A percentile compares a stretch with the other conserved stretches of the same genome.
Conservation (phyloP, 2,113 vertebrate genomes). For the Leptocoma aspasia region DNA sequence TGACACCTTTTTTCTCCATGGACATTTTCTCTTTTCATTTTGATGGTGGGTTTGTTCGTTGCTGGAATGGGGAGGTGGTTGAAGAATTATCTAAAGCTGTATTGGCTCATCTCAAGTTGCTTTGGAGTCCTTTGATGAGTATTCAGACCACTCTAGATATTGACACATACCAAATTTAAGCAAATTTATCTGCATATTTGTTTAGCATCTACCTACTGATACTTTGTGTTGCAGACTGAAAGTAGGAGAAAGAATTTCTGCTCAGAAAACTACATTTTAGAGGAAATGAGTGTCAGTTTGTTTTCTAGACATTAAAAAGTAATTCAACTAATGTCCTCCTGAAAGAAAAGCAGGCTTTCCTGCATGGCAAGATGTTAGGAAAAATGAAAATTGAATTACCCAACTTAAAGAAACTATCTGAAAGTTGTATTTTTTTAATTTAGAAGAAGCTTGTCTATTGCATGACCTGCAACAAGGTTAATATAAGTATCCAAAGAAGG, state of each 20-base stretch:
- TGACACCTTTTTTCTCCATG: background rate
- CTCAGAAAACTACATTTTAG: background rate
- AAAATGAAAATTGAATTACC: background rate
- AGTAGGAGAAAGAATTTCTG: background rate
- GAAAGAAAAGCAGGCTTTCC: background rate
- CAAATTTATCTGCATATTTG: background rate
- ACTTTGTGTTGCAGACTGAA: background rate
- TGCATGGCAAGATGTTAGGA: background rate
- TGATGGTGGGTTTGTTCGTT: rapidly evolving
- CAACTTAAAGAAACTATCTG: background rate
- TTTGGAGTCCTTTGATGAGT: background rate
- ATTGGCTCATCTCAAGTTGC: background rate
- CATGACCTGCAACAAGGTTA: background rate
- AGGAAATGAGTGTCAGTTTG: background rate
- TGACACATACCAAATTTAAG: no score
- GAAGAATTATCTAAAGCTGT: background rate
- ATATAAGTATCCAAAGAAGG: background rate
- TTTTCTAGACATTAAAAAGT: background rate
- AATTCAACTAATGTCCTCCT: background rate
- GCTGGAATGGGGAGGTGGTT: background rate
- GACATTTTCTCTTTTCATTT: background rate
- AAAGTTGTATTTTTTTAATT: background rate
- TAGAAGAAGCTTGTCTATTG: background rate
- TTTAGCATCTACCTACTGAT: background rate
- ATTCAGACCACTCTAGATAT: background rate